These are phyloP conservation scores for Chromoteleia sp. DNA, from an alignment of 2,888 invertebrate genomes.

Conservation along the genomic window DNA sequence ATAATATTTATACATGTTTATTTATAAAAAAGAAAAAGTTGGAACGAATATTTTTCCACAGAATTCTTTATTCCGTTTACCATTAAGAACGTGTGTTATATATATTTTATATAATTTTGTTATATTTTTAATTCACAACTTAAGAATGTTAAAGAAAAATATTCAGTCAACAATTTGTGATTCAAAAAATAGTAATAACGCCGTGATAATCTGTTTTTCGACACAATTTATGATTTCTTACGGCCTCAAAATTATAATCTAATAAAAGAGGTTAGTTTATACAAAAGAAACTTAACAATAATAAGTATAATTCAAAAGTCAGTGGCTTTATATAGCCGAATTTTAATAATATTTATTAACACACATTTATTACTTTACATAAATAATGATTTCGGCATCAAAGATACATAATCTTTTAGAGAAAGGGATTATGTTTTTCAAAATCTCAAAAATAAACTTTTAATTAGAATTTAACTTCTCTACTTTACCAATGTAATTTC, in stretches of 20 bases:
- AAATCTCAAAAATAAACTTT: not conserved
- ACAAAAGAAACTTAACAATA: not conserved
- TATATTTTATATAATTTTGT: not conserved
- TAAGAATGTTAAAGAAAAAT: not conserved
- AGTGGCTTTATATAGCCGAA: too few relatives aligned
- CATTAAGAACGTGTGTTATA: not conserved
- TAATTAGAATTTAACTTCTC: not conserved
- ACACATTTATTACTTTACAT: too few relatives aligned
- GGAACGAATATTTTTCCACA: not conserved
- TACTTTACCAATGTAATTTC: not conserved
- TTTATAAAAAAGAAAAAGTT: not conserved
- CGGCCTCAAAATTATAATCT: slow-evolving; percentile 1
- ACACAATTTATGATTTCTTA: slow-evolving; percentile 8
- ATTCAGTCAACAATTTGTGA: slow-evolving; percentile 7
- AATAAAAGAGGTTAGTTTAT: not conserved
- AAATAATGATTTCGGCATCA: not conserved
- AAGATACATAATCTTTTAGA: too few relatives aligned
- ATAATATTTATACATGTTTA: not conserved
- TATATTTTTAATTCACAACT: not conserved
- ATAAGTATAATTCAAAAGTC: not conserved
- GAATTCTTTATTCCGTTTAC: not conserved
- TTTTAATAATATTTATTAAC: too few relatives aligned
- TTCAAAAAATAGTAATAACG: slow-evolving; percentile 9
- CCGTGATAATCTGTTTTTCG: slow-evolving; percentile 7
- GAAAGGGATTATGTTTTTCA: not conserved